Evolutionary conservation across 2,797 vertebrate genomes (phyloP), one percentile per base, ranked within the genome.

Genomic region (Octomys mimax): DNA sequence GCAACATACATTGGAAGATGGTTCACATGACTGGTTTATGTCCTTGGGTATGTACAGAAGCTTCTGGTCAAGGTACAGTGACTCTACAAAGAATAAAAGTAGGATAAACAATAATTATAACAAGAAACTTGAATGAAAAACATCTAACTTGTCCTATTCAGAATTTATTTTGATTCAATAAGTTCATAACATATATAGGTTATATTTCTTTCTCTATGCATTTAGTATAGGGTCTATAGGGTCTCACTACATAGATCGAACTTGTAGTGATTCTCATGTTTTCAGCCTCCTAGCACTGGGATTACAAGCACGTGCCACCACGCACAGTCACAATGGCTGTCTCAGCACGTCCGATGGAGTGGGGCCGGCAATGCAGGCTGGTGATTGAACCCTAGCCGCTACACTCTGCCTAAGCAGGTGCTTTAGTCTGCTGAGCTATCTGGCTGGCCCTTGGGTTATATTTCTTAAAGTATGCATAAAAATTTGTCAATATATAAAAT

Each of bases 11-110:
- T 13, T 42, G 10, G 33, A 31, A 61, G 46, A 18, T 73, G 49
- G 21, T 73, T 89, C 81, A 7, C 22, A 2, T 1, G 21, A 6
- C 22, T n/a, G 1, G n/a, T 62, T 18, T 93, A 91, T 36, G 87
- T 90, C 22, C 59, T 81, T 84, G 87, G 62, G 14, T 8, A 81
- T 92, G 61, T 79, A 12, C 7, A 89, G 70, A 92, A 92, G 57
- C 46, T 82, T 95, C 61, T 95, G 54, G 73, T 36, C 85, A 94
- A 96, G 88, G 66, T 14, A 95, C 59, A 87, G 88, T 49, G 90
- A 95, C 10, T 71, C 96, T 97, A 70, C 1, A 96, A 96, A 95
- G 68, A 71, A 96, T 59, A 57, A 71, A 80, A 87, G 91, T 70
- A 92, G 19, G 80, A 92, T 70, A 95, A 75, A 24, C 39, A 93